Conservation (phyloP, 2,113 vertebrate genomes). For the Corynorhinus townsendii region DNA sequence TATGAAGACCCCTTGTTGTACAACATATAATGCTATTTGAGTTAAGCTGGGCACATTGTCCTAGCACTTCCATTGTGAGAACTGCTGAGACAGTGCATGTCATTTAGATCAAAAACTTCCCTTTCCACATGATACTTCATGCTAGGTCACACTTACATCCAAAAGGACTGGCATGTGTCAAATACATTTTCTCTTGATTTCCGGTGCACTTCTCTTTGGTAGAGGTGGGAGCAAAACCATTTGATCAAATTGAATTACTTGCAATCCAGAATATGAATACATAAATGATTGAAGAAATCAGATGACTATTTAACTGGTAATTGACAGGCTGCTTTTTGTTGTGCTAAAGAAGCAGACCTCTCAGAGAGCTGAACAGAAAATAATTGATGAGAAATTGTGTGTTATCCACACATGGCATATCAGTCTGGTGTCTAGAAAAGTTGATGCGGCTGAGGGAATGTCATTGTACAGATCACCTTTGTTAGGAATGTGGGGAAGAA, state of each 20-base stretch:
- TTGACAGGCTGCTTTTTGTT: background rate
- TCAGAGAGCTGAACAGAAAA: background rate
- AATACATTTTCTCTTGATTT: background rate
- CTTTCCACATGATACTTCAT: background rate
- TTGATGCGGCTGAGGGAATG: background rate
- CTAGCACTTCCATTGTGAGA: background rate
- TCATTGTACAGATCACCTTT: background rate
- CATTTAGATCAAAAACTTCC: background rate
- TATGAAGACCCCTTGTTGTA: background rate
- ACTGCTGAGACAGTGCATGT: background rate
- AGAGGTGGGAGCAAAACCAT: background rate
- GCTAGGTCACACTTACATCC: background rate
- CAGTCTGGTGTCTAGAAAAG: slow-evolving; percentile 44
- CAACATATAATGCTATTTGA: background rate
- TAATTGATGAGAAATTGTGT: background rate
- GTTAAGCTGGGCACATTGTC: background rate
- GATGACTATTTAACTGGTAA: background rate
- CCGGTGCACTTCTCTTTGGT: background rate
- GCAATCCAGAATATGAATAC: background rate
- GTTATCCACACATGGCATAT: background rate
- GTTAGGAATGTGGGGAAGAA: slow-evolving; percentile 35
- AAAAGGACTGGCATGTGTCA: background rate
- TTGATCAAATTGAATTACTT: background rate
- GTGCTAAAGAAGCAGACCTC: background rate
- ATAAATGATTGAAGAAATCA: background rate